Percentiles rank a stretch among this genome's conserved stretches.
Evolutionary conservation across 2,797 vertebrate genomes (phyloP).

Genomic region (Phoebastria nigripes): DNA sequence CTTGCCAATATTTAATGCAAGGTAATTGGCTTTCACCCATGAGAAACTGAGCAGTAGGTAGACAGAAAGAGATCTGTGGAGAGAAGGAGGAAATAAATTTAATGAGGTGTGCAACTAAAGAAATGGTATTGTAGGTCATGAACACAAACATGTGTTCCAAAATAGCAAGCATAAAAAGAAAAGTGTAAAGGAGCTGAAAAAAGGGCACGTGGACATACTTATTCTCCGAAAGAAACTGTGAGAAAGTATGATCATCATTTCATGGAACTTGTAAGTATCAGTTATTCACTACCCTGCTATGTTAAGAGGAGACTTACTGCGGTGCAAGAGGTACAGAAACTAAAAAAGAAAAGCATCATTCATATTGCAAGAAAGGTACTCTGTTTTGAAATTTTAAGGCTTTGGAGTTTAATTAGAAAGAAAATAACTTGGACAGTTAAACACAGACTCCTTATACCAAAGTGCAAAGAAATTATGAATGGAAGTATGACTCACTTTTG

Average conservation of each 20-base stretch:
- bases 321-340: background rate
- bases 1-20: background rate
- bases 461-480: background rate
- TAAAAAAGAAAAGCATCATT: background rate
- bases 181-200: background rate
- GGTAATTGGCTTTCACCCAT: background rate
- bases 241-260: background rate
- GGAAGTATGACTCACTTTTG: background rate
- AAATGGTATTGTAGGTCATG: background rate
- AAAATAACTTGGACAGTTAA: background rate
- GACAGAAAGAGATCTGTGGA: background rate
- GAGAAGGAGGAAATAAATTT: background rate
- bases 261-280: background rate
- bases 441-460: background rate
- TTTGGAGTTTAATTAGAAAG: background rate
- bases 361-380: background rate
- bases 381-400: background rate
- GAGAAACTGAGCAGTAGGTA: background rate
- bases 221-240: background rate
- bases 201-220: background rate
- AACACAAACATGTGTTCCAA: background rate
- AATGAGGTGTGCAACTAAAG: background rate
- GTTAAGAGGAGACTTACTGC: background rate
- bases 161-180: background rate
- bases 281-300: background rate